Conservation (phyloP, 2,113 vertebrate genomes). For the Cavia aperea region DNA sequence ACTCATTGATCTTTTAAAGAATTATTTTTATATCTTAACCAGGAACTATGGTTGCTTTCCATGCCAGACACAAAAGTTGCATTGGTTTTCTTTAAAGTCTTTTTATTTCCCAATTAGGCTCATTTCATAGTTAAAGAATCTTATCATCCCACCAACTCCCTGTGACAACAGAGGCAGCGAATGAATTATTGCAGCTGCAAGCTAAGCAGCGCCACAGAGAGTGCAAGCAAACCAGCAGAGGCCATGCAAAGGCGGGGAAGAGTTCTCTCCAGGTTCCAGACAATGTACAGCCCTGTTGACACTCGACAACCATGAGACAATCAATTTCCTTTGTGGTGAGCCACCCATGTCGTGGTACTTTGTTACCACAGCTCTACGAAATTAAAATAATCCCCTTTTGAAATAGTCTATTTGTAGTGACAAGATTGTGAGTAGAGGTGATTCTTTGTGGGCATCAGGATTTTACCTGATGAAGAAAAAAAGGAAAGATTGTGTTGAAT, state of each 20-base stretch:
- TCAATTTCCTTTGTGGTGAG: not conserved
- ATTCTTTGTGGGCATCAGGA: not conserved
- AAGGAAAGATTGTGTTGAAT: not conserved
- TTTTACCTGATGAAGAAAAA: not conserved
- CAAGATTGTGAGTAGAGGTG: not conserved
- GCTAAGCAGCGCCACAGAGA: not conserved
- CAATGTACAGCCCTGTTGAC: not conserved
- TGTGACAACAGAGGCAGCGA: not conserved
- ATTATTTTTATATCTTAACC: conserved; percentile 1
- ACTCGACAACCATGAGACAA: not conserved
- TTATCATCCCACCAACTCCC: not conserved
- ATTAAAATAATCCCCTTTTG: not conserved
- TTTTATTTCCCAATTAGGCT: not conserved
- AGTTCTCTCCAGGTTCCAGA: not conserved
- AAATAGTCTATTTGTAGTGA: not conserved
- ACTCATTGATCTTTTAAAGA: not conserved
- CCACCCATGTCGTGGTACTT: not conserved
- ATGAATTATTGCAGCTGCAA: not conserved
- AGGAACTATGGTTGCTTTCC: conserved; percentile 9
- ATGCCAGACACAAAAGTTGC: not conserved
- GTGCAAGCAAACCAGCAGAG: not conserved
- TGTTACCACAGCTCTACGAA: not conserved
- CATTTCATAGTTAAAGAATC: not conserved
- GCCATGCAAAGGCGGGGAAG: not conserved
- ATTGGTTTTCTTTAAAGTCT: not conserved